Evolutionary conservation across 2,113 vertebrate genomes (phyloP), one percentile per base, ranked within the genome.

Genomic region (Macrotus californicus): DNA sequence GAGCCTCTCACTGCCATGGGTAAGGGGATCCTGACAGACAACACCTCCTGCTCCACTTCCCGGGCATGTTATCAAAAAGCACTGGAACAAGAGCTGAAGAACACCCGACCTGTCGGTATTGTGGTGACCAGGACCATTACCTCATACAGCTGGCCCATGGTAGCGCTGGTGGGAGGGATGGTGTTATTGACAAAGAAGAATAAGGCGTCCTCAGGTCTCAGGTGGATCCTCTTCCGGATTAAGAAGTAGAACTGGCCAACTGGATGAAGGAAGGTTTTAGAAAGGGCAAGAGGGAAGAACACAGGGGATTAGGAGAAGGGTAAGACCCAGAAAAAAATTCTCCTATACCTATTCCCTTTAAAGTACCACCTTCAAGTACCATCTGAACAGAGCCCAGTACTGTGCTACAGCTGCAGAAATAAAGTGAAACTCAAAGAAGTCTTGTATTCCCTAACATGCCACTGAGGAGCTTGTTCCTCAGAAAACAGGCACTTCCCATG

Each of bases 131-230:
- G 61, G 24, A 66, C 66, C 75, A 89, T 99, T 98, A 99, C 99
- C 99, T 99, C 99, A 96, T 99, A 99, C 7, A 99, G 99, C 87
- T 99, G 99, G 72, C 99, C 99, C 97, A 99, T 99, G 41, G 99
- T 99, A 31, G 99, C 99, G 90, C 99, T 99, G 75, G 99, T 99
- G 43, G 99, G 99, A 90, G 99, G 99, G 91, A 99, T 99, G 54
- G 99, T 99, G 94, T 99, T 99, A 98, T 99, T 99, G 97, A 99
- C 99, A 1, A 99, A 99, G 98, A 99, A 99, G 98, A 99, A 99
- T 76, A 99, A 98, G 2, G 99, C 99, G 92, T 99, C 99, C 94
- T 99, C 99, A 0, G 99, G 99, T 97, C 99, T 98, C 98, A 99
- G 98, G 96, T 99, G 99, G 96, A 99, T 99, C 70, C 99, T 98